These are phyloP conservation scores for Dugesia japonica DNA, from an alignment of 2,888 invertebrate species.

Conservation along the genomic window DNA sequence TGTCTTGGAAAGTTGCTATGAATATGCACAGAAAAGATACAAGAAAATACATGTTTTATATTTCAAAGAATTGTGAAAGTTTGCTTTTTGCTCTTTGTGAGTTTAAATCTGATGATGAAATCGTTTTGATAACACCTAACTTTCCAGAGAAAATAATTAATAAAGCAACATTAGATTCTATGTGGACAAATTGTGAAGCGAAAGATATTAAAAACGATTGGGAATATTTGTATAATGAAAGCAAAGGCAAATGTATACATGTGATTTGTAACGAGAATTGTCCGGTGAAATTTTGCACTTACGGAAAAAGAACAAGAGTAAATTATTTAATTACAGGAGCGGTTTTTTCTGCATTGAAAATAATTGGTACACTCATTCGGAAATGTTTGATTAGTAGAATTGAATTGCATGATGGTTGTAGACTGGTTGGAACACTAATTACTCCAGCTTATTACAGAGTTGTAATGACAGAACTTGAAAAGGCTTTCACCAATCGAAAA, in stretches of 20 bases:
- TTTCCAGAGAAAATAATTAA: background rate
- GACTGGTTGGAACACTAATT: background rate
- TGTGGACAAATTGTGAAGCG: background rate
- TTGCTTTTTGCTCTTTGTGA: background rate
- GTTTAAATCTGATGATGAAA: background rate
- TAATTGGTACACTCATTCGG: background rate
- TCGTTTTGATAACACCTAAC: background rate
- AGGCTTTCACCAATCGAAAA: background rate
- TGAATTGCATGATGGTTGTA: background rate
- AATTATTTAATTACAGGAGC: background rate
- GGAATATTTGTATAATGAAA: background rate
- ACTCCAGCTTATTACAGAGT: background rate
- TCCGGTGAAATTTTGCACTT: background rate
- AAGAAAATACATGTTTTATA: background rate
- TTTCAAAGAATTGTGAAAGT: background rate
- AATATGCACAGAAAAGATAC: background rate
- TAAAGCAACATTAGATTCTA: background rate
- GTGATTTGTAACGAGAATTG: background rate
- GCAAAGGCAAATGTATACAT: background rate
- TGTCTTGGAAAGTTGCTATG: background rate
- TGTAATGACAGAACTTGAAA: background rate
- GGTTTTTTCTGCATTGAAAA: background rate
- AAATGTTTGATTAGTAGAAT: background rate
- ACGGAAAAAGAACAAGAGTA: background rate
- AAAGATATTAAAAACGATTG: background rate